A percentile compares a stretch with the other conserved stretches of the same genome.
These are phyloP conservation scores for Carlito syrichta DNA, from an alignment of 2,113 vertebrate species.

Conservation along the genomic window DNA sequence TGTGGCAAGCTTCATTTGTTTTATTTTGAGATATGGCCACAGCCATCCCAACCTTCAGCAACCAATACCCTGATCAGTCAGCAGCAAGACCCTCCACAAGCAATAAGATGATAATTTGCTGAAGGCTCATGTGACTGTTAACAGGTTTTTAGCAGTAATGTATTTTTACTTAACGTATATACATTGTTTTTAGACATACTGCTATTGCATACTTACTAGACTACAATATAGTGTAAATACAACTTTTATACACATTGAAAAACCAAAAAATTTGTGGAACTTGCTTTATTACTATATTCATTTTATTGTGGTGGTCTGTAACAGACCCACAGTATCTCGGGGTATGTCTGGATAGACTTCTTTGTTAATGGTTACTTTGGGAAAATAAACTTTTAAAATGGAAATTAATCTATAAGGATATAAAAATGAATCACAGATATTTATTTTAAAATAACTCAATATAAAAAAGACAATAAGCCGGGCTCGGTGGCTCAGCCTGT, in stretches of 20 bases:
- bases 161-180: neutral
- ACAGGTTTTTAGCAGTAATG: neutral
- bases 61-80: neutral
- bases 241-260: neutral
- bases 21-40: neutral
- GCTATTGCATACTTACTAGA: neutral
- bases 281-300: neutral
- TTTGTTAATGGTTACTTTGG: neutral
- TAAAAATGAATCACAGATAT: neutral
- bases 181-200: neutral
- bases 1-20: neutral
- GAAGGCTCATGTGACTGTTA: neutral
- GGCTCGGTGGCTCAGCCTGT: too few relatives aligned
- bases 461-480: too few relatives aligned
- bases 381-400: constrained; percentile 17
- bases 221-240: neutral
- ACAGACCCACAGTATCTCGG: neutral
- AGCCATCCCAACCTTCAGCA: neutral
- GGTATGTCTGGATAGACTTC: neutral
- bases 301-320: neutral
- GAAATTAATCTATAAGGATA: neutral
- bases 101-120: neutral
- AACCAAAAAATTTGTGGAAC: neutral
- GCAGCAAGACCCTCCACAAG: neutral
- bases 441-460: constrained; percentile 19